Percentiles rank a stretch among this genome's conserved stretches.
These are phyloP conservation scores for Anthopleura xanthogrammica DNA, from an alignment of 92 coral and sea anemone species.

Conservation along the genomic window DNA sequence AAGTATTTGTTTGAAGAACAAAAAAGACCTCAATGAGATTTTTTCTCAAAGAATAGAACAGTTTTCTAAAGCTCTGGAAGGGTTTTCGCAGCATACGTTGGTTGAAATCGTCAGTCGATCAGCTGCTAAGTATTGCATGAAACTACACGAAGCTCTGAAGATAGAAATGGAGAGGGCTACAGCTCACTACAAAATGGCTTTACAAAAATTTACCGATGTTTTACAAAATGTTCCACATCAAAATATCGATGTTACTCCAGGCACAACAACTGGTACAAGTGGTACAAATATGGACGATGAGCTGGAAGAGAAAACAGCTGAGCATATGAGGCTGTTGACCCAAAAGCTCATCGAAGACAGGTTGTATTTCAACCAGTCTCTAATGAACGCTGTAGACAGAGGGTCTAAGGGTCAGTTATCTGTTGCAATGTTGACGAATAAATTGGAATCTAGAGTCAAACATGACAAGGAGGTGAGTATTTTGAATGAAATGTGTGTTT, in stretches of 20 bases:
- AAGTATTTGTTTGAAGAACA: conserved; percentile 54
- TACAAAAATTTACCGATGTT: conserved; percentile 58
- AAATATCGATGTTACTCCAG: conserved; percentile 42
- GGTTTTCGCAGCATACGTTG: conserved; percentile 66
- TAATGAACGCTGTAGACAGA: conserved; percentile 68
- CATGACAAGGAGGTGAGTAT: conserved; percentile 77
- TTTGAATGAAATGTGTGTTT: no score
- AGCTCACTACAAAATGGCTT: conserved; percentile 59
- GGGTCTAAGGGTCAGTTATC: conserved; percentile 60
- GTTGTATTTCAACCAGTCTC: conserved; percentile 69
- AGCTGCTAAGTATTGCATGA: conserved; percentile 55
- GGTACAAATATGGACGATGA: conserved; percentile 37
- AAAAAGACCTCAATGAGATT: conserved; percentile 50
- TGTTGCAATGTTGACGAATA: conserved; percentile 60
- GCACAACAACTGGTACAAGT: not conserved
- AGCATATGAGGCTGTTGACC: conserved; percentile 59
- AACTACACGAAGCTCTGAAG: conserved; percentile 73
- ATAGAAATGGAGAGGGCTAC: conserved; percentile 62
- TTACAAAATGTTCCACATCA: conserved; percentile 52
- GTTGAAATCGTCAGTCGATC: conserved; percentile 69
- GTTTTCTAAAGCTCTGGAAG: conserved; percentile 54
- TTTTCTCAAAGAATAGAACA: conserved; percentile 49
- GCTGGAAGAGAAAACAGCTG: conserved; percentile 44
- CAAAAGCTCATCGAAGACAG: conserved; percentile 73
- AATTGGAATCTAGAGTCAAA: conserved; percentile 69